phyloP scores from a whole-genome alignment of 64 coral and sea anemone species.

The Porites lutea region DNA sequence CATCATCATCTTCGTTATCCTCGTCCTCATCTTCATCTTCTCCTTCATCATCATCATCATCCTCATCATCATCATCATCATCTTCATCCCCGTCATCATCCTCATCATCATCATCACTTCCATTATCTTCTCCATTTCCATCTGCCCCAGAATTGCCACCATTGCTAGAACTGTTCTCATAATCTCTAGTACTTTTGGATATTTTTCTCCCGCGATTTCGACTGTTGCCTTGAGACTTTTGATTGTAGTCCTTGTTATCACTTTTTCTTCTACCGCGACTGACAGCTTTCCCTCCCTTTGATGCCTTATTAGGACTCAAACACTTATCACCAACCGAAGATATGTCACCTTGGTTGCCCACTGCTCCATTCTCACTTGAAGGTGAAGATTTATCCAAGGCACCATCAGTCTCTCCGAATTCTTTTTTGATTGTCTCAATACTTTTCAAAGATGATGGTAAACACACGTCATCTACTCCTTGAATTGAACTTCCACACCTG shows the following conservation, averaged over 20 bases:
- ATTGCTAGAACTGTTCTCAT: slow-evolving; percentile 77
- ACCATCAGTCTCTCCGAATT: not conserved
- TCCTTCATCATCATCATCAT: slow-evolving; percentile 67
- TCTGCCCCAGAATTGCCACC: slow-evolving; percentile 73
- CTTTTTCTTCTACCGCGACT: slow-evolving; percentile 61
- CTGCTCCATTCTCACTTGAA: not conserved
- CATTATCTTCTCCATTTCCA: slow-evolving; percentile 80
- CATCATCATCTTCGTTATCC: slow-evolving; percentile 71
- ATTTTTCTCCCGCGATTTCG: slow-evolving; percentile 55
- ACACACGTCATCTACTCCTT: not conserved
- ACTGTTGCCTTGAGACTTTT: slow-evolving; percentile 46
- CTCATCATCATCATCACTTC: slow-evolving; percentile 65
- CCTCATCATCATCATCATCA: slow-evolving; percentile 70
- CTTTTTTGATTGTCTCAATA: not conserved
- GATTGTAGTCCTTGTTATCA: slow-evolving; percentile 71
- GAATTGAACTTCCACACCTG: not conserved
- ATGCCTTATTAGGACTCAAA: not conserved
- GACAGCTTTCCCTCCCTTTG: slow-evolving; percentile 4
- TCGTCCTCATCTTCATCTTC: slow-evolving; percentile 73
- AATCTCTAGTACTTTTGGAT: slow-evolving; percentile 47
- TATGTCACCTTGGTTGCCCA: not conserved
- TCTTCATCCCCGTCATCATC: slow-evolving; percentile 70
- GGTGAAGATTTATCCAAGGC: slow-evolving; percentile 5
- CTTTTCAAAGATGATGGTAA: not conserved
- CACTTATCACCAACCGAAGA: not conserved